phyloP scores from a whole-genome alignment of 2,888 invertebrate genomes.

The Drosophila multiciliata region DNA sequence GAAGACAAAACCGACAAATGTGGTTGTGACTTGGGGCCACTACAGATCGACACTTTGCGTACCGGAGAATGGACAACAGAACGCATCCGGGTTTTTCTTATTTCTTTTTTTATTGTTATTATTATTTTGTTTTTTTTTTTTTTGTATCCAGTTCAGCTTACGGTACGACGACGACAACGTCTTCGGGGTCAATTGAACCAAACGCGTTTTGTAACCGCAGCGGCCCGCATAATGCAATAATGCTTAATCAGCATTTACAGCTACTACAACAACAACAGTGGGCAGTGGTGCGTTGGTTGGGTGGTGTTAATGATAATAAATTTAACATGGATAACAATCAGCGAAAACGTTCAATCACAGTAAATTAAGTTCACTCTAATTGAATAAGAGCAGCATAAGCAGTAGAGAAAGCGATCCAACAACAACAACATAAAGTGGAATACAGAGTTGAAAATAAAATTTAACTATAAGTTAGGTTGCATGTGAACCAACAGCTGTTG shows the following conservation, averaged over 20 bases:
- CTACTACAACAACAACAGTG: background rate
- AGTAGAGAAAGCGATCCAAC: conserved; percentile 17
- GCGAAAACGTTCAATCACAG: conserved; percentile 82
- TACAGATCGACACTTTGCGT: conserved; percentile 37
- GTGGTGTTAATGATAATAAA: conserved; percentile 68
- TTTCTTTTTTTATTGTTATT: background rate
- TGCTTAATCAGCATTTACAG: conserved; percentile 71
- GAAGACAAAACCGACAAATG: conserved; percentile 28
- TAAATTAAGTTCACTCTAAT: conserved; percentile 85
- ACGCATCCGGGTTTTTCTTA: conserved; percentile 1
- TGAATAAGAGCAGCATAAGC: conserved; percentile 75
- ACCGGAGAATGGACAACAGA: conserved; percentile 16
- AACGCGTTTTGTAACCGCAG: conserved; percentile 68
- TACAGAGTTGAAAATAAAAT: background rate
- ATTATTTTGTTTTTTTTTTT: background rate
- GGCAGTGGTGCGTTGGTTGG: background rate
- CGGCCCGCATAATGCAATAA: conserved; percentile 73
- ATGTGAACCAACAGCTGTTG: background rate
- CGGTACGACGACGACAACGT: conserved; percentile 1
- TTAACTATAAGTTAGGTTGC: background rate
- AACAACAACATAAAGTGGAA: background rate
- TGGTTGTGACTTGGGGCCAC: conserved; percentile 13
- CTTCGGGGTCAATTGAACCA: conserved; percentile 69
- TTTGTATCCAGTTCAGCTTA: background rate
- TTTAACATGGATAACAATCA: conserved; percentile 72